phyloP scores from a whole-genome alignment of 2,797 vertebrate genomes.

The Scleropages formosus region DNA sequence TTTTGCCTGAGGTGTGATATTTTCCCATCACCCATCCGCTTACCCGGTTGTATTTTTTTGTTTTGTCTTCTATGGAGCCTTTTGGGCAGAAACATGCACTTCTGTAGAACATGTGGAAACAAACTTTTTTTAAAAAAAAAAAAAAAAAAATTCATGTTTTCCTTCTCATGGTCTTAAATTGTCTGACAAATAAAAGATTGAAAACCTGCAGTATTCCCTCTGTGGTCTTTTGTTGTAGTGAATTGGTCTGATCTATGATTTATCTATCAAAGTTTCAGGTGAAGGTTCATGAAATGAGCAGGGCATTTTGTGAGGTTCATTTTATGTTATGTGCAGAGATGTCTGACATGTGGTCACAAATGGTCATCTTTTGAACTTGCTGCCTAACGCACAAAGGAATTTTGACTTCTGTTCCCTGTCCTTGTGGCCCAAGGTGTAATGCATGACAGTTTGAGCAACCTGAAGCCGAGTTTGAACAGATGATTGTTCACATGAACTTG shows the following conservation, averaged over 20 bases:
- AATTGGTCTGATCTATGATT: neutral
- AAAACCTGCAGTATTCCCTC: neutral
- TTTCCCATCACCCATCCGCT: neutral
- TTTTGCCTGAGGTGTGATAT: neutral
- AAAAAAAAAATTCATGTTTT: neutral
- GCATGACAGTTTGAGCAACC: no score
- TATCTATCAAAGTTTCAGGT: neutral
- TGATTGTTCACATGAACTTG: no score
- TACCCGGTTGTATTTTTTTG: neutral
- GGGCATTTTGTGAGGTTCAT: no score
- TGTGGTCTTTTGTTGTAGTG: neutral
- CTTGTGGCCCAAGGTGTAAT: no score
- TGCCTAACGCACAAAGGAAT: no score
- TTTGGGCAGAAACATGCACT: neutral
- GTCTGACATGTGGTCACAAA: no score
- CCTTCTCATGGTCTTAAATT: constrained; percentile 1
- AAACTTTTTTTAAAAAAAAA: constrained; percentile 1
- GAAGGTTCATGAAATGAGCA: no score
- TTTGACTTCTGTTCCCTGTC: no score
- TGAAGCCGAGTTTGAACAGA: no score
- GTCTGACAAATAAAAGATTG: constrained; percentile 25
- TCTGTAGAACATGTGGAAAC: neutral
- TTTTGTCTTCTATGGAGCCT: neutral
- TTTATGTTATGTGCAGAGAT: no score
- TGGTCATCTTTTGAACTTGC: no score